A percentile compares a stretch with the other conserved stretches of the same genome.
phyloP scores from a whole-genome alignment of 2,797 vertebrate genomes.

The Periparus ater region DNA sequence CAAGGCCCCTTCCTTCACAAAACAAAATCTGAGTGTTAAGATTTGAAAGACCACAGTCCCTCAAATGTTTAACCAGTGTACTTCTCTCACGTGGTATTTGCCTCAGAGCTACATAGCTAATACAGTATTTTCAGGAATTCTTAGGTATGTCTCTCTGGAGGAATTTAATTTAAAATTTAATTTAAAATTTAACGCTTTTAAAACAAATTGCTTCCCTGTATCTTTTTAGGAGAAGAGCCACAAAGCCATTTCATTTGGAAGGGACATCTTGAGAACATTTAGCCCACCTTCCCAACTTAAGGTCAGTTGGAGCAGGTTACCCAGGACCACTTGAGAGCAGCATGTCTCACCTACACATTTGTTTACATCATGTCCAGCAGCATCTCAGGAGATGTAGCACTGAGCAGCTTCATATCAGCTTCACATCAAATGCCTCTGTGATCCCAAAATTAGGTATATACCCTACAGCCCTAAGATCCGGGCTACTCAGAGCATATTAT shows the following conservation, averaged over 20 bases:
- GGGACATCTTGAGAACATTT: not conserved
- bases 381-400: not conserved
- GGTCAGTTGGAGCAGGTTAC: not conserved
- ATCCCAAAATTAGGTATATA: not conserved
- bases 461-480: not conserved
- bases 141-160: not conserved
- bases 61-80: not conserved
- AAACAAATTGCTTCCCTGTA: not conserved
- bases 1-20: not conserved
- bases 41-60: not conserved
- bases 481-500: not conserved
- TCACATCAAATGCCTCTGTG: not conserved
- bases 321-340: not conserved
- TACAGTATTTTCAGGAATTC: not conserved
- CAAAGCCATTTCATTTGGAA: not conserved
- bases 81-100: not conserved
- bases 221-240: not conserved
- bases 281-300: not conserved
- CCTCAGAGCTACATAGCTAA: not conserved
- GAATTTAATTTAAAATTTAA: not conserved
- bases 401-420: not conserved
- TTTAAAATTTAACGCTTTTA: too few relatives aligned
- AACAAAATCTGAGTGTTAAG: not conserved
- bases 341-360: rapidly evolving
- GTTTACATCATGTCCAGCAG: not conserved